Evolutionary conservation across 2,113 vertebrate genomes (phyloP).

Genomic region (Anguilla japonica): DNA sequence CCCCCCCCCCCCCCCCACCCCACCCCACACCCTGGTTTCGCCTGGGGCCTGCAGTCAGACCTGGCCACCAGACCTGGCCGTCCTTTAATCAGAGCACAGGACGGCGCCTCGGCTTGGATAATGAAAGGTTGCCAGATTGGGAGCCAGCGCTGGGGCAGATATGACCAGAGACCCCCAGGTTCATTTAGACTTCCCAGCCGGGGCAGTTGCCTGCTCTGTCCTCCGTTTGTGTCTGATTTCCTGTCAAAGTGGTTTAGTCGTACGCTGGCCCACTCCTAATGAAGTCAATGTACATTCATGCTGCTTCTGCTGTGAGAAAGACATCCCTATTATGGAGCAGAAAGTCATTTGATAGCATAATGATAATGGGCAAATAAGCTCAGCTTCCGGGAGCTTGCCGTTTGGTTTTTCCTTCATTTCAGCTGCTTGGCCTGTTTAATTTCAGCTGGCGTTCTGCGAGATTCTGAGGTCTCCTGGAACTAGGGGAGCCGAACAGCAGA

Average conservation of each 20-base stretch:
- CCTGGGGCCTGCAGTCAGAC: not conserved
- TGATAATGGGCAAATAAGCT: not conserved
- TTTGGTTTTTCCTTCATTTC: not conserved
- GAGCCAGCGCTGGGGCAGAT: not conserved
- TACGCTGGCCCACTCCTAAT: not conserved
- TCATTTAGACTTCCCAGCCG: not conserved
- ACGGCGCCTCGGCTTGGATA: not conserved
- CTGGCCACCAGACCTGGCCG: not conserved
- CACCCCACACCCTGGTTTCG: no score
- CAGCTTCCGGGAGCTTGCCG: not conserved
- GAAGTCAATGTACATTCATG: no score
- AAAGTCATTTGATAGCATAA: not conserved
- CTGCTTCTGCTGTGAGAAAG: not conserved
- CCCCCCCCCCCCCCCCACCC: no score
- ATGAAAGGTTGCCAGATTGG: not conserved
- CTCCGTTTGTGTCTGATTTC: not conserved
- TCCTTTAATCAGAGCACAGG: conserved; percentile 15
- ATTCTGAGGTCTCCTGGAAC: conserved; percentile 18
- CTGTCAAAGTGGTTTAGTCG: not conserved
- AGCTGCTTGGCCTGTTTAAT: not conserved
- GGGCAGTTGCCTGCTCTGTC: not conserved
- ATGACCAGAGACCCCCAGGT: not conserved
- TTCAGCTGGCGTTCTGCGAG: not conserved
- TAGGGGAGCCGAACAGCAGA: conserved; percentile 9
- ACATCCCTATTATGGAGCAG: not conserved